Evolutionary conservation across 2,113 vertebrate genomes (phyloP).

Genomic region (Haemorhous mexicanus): DNA sequence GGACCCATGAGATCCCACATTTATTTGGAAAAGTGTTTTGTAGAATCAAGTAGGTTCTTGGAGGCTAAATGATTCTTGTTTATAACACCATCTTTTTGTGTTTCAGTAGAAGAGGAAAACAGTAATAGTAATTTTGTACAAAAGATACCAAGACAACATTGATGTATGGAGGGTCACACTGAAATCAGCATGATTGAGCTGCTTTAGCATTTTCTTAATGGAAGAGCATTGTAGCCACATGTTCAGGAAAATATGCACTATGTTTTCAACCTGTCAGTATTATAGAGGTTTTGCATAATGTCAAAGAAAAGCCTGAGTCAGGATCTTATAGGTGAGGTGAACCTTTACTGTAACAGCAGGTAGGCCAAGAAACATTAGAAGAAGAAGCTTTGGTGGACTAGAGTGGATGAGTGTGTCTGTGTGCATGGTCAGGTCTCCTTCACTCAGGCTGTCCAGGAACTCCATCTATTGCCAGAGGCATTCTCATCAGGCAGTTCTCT

Average conservation of each 20-base stretch:
- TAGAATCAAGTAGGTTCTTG: not conserved
- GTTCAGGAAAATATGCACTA: not conserved
- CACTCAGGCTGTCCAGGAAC: not conserved
- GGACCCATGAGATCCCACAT: not conserved
- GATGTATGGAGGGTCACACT: not conserved
- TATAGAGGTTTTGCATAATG: not conserved
- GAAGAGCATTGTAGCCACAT: not conserved
- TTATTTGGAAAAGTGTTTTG: not conserved
- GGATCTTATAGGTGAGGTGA: not conserved
- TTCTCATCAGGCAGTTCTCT: not conserved
- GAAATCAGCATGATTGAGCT: not conserved
- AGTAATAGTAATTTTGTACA: not conserved
- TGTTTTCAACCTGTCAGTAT: not conserved
- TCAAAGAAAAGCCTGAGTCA: not conserved
- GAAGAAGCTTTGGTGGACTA: not conserved
- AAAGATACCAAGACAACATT: not conserved
- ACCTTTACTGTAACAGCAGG: not conserved
- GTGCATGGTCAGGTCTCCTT: not conserved
- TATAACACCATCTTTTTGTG: not conserved
- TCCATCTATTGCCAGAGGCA: not conserved
- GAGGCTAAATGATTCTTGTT: not conserved
- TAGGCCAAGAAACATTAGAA: not conserved
- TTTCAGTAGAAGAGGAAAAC: not conserved
- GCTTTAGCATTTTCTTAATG: not conserved
- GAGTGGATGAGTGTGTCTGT: not conserved